These are phyloP conservation scores for Yponomeuta sedellus DNA, from an alignment of 2,888 invertebrate genomes.

Conservation along the genomic window DNA sequence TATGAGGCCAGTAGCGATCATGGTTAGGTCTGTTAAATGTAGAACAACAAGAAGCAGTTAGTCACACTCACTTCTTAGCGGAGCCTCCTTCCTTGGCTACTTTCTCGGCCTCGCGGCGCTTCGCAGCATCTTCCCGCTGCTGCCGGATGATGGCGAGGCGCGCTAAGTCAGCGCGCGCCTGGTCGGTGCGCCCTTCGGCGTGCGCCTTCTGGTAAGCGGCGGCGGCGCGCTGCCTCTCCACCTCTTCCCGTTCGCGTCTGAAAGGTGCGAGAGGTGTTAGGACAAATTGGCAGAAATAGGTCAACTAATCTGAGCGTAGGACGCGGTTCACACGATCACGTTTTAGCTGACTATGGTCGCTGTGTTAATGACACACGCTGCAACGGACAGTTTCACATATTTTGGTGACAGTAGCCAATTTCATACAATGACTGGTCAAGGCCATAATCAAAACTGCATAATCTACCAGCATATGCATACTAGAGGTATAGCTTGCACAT, in stretches of 20 bases:
- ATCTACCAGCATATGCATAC: too few relatives aligned
- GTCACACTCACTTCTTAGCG: constrained; percentile 37
- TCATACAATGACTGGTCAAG: too few relatives aligned
- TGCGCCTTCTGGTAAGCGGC: constrained; percentile 95
- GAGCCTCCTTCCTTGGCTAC: constrained; percentile 74
- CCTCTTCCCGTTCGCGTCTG: constrained; percentile 89
- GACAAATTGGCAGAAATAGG: not conserved
- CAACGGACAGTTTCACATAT: too few relatives aligned
- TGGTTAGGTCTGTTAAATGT: too few relatives aligned
- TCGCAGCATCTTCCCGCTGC: constrained; percentile 96
- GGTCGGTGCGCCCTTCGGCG: constrained; percentile 96
- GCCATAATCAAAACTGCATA: too few relatives aligned
- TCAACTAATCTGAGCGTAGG: not conserved
- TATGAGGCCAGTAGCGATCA: too few relatives aligned
- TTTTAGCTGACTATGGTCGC: too few relatives aligned
- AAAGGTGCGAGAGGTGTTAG: not conserved
- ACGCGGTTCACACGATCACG: too few relatives aligned
- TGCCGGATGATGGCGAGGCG: constrained; percentile 95
- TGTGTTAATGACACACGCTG: too few relatives aligned
- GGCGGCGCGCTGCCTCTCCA: constrained; percentile 92
- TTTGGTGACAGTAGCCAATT: too few relatives aligned
- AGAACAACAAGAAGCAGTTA: constrained; percentile 39
- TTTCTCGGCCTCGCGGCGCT: constrained; percentile 90
- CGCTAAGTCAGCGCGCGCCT: constrained; percentile 95
- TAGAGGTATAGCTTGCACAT: too few relatives aligned